A percentile compares a stretch with the other conserved stretches of the same genome.
Evolutionary conservation across 2,888 invertebrate species (phyloP).

Genomic region (Cephus nigrinus): DNA sequence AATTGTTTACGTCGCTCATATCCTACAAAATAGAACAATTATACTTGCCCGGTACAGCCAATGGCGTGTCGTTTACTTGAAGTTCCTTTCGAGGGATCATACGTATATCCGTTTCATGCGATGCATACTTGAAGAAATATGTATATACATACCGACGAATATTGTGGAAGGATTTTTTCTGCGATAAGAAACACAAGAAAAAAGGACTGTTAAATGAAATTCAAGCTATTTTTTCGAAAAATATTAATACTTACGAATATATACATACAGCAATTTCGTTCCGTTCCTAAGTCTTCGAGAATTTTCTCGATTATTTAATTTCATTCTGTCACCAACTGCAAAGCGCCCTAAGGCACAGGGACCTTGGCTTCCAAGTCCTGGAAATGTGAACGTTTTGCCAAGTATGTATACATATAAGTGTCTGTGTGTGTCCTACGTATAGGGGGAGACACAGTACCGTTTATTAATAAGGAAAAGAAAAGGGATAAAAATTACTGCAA

Average conservation of each 20-base stretch:
- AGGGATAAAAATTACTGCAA: background rate
- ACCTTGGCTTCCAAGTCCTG: background rate
- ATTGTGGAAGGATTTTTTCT: background rate
- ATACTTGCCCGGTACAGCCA: background rate
- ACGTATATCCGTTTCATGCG: background rate
- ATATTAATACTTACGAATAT: background rate
- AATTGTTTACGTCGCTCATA: background rate
- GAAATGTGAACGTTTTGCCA: background rate
- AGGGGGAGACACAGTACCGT: background rate
- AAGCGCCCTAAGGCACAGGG: background rate
- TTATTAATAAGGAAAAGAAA: background rate
- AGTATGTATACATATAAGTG: too few species aligned
- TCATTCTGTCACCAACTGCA: background rate
- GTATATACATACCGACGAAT: background rate
- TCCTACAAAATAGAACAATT: background rate
- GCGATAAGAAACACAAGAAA: background rate
- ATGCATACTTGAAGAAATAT: background rate
- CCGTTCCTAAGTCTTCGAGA: background rate
- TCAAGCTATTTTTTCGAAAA: background rate
- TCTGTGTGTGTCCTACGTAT: background rate
- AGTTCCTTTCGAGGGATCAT: background rate
- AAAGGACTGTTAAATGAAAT: background rate
- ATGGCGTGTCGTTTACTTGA: background rate
- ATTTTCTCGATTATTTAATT: background rate
- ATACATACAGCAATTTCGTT: background rate